Base-by-base conservation (phyloP, 2,113 vertebrate species). In the Progne subis region DNA sequence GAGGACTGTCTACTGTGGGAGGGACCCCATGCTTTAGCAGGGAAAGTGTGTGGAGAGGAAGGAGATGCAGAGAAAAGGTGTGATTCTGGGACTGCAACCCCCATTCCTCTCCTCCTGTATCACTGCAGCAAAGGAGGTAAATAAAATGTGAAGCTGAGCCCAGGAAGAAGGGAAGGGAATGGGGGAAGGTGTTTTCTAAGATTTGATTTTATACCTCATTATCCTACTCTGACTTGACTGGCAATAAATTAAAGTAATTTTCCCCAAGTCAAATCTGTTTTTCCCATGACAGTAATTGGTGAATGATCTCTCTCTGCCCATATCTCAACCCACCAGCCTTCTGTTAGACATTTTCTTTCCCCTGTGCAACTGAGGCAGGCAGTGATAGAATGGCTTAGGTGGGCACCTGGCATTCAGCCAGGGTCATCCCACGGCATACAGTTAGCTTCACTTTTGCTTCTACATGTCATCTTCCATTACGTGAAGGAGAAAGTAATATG, bases 401-500 rank as follows among this genome's bases (percentile, higher is more conserved):
- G 68, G 34, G 34, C 34, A 75, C 4, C 25, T 74, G 47, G 47
- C 61, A 55, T 49, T 15, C 21, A 74, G 34, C 75, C 60, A 61
- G 14, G 39, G 53, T 67, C 52, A 67, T 55, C 60, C 41, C 53
- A 55, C 60, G 31, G 53, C 46, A 14, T 21, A 12, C 25, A 88
- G 14, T 82, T 78, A 79, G 14, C 52, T 82, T 86, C 41, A 64
- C 32, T 72, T 91, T 92, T 94, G 29, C 39, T 90, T 82, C 57
- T 61, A 53, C 44, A 43, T 56, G 39, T 78, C 87, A 94, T 67
- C 44, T 69, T 94, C 80, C 39, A 44, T 91, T 87, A 82, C 44
- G 7, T 75, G 59, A 97, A 96, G 61, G 65, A 52, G 90, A 96
- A 96, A 98, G 81, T 93, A 96, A 72, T 80, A 70, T 47, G 63